Conservation (phyloP, 2,888 invertebrate genomes). For the Drosophila anomalata region DNA sequence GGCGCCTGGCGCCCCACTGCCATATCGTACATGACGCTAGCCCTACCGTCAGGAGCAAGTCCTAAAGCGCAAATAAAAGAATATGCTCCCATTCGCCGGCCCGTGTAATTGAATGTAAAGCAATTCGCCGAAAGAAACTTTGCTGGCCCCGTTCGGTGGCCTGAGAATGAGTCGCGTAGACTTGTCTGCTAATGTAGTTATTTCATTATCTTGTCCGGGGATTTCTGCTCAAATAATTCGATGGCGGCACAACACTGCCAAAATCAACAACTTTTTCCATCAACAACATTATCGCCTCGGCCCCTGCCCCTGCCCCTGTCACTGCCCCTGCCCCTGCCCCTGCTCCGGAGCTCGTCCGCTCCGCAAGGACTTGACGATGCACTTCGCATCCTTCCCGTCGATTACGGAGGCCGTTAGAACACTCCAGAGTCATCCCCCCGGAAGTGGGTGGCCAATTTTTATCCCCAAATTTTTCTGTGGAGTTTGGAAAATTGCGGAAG, state of each 20-base stretch:
- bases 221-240: neutral
- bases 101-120: neutral
- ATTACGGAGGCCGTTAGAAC: neutral
- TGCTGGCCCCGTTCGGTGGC: neutral
- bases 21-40: too few relatives aligned
- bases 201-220: neutral
- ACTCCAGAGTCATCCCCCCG: neutral
- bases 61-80: neutral
- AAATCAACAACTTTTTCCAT: neutral
- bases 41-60: too few relatives aligned
- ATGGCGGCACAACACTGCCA: neutral
- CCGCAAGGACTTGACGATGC: neutral
- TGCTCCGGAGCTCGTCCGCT: neutral
- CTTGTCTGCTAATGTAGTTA: too few relatives aligned
- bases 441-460: neutral
- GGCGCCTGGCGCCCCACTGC: too few relatives aligned
- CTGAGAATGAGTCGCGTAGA: too few relatives aligned
- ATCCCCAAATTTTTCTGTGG: neutral
- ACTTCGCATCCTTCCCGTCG: neutral
- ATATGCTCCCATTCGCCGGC: neutral
- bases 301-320: neutral
- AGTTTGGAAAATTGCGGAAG: neutral
- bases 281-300: neutral
- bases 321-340: too few relatives aligned
- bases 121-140: neutral